Percentiles rank a stretch among this genome's conserved stretches.
Evolutionary conservation across 37 sponge, comb jelly and placozoan genomes (phyloP).

Genomic region (Cliona cf. orientalis): DNA sequence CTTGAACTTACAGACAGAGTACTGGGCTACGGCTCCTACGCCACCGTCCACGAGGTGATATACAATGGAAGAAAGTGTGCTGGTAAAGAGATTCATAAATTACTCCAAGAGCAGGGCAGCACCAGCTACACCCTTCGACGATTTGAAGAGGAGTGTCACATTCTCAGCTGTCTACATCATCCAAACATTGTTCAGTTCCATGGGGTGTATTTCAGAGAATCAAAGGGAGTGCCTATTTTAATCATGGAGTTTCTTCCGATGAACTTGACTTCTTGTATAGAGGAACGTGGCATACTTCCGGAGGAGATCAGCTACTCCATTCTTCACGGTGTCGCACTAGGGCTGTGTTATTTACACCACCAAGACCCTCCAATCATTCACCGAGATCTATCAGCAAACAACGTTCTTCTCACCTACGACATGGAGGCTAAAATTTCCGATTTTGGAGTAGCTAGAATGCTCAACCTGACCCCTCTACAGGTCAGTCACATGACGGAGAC

Average conservation of each 20-base stretch:
- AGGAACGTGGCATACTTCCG: neutral
- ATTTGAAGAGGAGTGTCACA: neutral
- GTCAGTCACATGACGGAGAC: too few species aligned
- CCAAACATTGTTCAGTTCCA: constrained; percentile 13
- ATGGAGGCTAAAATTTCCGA: too few species aligned
- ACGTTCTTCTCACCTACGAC: too few species aligned
- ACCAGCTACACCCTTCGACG: neutral
- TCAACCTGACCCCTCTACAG: too few species aligned
- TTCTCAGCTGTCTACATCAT: constrained; percentile 4
- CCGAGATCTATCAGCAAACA: too few species aligned
- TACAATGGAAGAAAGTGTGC: too few species aligned
- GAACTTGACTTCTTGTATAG: neutral
- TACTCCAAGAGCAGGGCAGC: neutral
- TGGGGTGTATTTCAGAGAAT: neutral
- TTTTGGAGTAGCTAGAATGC: too few species aligned
- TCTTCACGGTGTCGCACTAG: constrained; percentile 28
- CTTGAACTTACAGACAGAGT: too few species aligned
- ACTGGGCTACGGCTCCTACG: too few species aligned
- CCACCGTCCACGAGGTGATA: too few species aligned
- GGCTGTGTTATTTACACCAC: constrained; percentile 28
- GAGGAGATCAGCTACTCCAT: constrained; percentile 22
- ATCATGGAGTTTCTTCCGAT: constrained; percentile 16
- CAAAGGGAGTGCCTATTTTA: constrained; percentile 10
- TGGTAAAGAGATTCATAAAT: neutral
- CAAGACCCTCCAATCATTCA: constrained; percentile 9